phyloP scores from a whole-genome alignment of 2,888 invertebrate species.

The Drosophila algonquin region DNA sequence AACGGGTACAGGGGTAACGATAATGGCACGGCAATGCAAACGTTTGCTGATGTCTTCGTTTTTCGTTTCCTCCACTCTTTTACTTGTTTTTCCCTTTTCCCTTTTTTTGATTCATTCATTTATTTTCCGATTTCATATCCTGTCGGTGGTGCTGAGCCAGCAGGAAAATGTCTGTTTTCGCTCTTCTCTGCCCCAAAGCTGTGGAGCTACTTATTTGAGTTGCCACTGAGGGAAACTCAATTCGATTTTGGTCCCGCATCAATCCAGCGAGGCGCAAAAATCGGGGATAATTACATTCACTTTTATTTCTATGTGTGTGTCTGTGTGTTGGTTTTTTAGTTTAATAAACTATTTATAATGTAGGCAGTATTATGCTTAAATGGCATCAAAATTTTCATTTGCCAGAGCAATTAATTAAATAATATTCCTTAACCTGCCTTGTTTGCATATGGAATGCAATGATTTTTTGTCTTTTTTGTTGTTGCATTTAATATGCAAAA shows the following conservation, averaged over 20 bases:
- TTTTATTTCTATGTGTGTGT: not conserved
- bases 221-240: slow-evolving; percentile 23
- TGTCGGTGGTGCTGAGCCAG: slow-evolving; percentile 33
- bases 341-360: slow-evolving; percentile 53
- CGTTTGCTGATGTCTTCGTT: slow-evolving; percentile 79
- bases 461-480: slow-evolving; percentile 21
- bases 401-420: slow-evolving; percentile 67
- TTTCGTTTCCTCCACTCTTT: slow-evolving; percentile 40
- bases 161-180: slow-evolving; percentile 35
- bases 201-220: slow-evolving; percentile 65
- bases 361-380: slow-evolving; percentile 49
- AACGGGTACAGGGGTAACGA: slow-evolving; percentile 4
- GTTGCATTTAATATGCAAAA: slow-evolving; percentile 71
- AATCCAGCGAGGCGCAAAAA: slow-evolving; percentile 59
- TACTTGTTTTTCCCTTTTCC: slow-evolving; percentile 11
- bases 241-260: slow-evolving; percentile 38
- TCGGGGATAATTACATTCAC: slow-evolving; percentile 64
- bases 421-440: slow-evolving; percentile 55
- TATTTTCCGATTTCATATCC: slow-evolving; percentile 34
- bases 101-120: slow-evolving; percentile 28
- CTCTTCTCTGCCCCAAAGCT: not conserved
- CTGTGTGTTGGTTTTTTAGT: slow-evolving; percentile 59
- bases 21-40: slow-evolving; percentile 67
- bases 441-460: slow-evolving; percentile 66
- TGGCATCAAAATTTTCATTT: slow-evolving; percentile 48